A percentile compares a stretch with the other conserved stretches of the same genome.
phyloP scores from a whole-genome alignment of 92 coral and sea anemone species.

The Porites evermanni region DNA sequence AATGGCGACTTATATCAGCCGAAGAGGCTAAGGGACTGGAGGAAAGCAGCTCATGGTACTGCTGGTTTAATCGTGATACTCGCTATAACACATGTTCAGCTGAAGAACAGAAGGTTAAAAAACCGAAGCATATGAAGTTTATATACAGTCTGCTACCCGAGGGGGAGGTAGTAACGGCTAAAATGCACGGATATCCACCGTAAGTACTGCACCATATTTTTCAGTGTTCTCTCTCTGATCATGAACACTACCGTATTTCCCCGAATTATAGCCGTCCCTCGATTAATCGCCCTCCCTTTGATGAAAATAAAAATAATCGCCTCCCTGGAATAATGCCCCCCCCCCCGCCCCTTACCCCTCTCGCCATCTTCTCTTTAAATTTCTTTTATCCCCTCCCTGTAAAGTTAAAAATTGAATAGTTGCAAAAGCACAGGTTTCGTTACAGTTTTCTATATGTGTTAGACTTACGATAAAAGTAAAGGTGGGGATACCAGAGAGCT shows the following conservation, averaged over 20 bases:
- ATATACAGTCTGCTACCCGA: slow-evolving; percentile 83
- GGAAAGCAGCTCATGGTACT: slow-evolving; percentile 83
- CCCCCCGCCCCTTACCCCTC: not conserved
- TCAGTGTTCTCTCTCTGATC: not conserved
- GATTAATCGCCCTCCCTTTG: not conserved
- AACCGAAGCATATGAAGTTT: slow-evolving; percentile 86
- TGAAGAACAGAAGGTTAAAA: slow-evolving; percentile 83
- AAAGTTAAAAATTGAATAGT: no score
- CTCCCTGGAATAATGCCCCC: no score
- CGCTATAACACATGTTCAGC: slow-evolving; percentile 75
- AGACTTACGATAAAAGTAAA: no score
- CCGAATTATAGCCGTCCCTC: no score
- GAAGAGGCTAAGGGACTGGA: slow-evolving; percentile 76
- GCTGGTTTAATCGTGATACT: slow-evolving; percentile 84
- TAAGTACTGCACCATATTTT: not conserved
- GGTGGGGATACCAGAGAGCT: no score
- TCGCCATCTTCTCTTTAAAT: no score
- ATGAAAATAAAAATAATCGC: not conserved
- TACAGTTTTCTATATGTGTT: no score
- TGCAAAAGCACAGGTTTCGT: no score
- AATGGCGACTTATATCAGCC: slow-evolving; percentile 89
- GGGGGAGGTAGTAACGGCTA: slow-evolving; percentile 94
- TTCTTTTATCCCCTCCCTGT: no score
- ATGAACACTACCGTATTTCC: no score
- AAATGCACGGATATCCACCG: slow-evolving; percentile 91